Base-by-base conservation (phyloP, 1,140 invertebrate species). In the Heterodera carotae region DNA sequence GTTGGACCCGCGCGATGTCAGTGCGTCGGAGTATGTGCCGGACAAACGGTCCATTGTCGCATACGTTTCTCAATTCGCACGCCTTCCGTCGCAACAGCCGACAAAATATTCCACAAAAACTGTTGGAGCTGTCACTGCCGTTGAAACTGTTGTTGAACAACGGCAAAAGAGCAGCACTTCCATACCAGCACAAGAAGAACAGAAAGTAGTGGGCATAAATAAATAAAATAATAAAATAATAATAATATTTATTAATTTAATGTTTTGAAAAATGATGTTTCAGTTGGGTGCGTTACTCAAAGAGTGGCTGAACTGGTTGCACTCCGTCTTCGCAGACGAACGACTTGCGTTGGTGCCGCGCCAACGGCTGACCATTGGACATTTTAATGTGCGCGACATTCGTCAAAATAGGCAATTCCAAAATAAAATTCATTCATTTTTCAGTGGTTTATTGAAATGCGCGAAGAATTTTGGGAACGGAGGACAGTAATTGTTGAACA, bases 1-100 rank as follows among this genome's bases (percentile, higher is more conserved):
- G 95, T 96, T 90, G 88, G 90, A 90, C 74, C 78, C 81, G 33
- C 77, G 84, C 77, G 97, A 99, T 90, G 94, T 99, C 34, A 95
- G 98, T 89, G 95, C 97, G 18, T 92, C 93, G 22, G 93, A 94
- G 86, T 36, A 62, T 12, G 36, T 60, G n/a, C 97, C 97, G 10
- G 97, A 99, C 89, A 96, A 99, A 87, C 94, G 95, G 89, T 98
- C 95, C 43, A 94, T 99, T 80, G 98, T 99, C 95, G 99, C 97
- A 36, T 99, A 99, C 89, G 95, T 99, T 60, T 95, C 97, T 53
- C 95, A 98, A 90, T 99, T 98, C 89, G 90, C 98, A n/a, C 36
- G 80, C 34, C 76, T 81, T 43, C 66, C 82, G 12, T 59, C 80
- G 31, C 74, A 77, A 69, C 48, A 22, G 5, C 27, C 8, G 29